Evolutionary conservation across 2,888 invertebrate genomes (phyloP).

Genomic region (Disparrhopalites patrizii): DNA sequence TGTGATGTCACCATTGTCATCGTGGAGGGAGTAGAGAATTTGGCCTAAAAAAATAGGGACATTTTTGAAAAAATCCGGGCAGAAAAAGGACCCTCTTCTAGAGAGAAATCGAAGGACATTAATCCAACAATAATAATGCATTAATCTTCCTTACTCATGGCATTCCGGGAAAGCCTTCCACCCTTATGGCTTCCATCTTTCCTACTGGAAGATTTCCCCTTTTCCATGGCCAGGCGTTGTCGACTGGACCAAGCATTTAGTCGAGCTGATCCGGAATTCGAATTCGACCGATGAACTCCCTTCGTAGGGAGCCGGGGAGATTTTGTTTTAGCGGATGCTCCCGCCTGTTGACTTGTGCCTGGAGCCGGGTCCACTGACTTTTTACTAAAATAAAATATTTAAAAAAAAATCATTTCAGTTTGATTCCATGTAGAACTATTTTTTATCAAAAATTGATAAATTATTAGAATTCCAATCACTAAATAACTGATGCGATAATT

Average conservation of each 20-base stretch:
- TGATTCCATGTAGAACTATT: neutral
- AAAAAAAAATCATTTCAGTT: neutral
- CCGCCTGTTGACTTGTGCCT: constrained; percentile 37
- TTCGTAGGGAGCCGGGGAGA: constrained; percentile 34
- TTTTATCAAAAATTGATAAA: neutral
- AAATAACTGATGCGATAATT: no score
- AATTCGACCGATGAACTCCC: constrained; percentile 42
- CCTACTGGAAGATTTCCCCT: constrained; percentile 27
- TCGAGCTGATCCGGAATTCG: constrained; percentile 43
- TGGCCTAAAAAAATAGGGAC: constrained; percentile 34
- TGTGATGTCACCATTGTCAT: constrained; percentile 69
- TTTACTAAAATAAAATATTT: constrained; percentile 25
- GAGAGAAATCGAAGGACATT: no score
- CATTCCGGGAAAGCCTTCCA: constrained; percentile 43
- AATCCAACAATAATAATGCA: neutral
- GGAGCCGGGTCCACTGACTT: constrained; percentile 35
- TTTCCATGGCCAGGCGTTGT: constrained; percentile 28
- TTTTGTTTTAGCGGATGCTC: constrained; percentile 29
- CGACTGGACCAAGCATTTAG: constrained; percentile 29
- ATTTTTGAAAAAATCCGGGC: neutral
- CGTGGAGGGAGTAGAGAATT: constrained; percentile 45
- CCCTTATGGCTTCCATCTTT: constrained; percentile 34
- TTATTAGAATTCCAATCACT: constrained; percentile 19
- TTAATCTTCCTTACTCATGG: constrained; percentile 48
- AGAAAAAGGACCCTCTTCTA: neutral